Evolutionary conservation across 1,140 invertebrate species (phyloP).

Genomic region (Semibalanus balanoides): DNA sequence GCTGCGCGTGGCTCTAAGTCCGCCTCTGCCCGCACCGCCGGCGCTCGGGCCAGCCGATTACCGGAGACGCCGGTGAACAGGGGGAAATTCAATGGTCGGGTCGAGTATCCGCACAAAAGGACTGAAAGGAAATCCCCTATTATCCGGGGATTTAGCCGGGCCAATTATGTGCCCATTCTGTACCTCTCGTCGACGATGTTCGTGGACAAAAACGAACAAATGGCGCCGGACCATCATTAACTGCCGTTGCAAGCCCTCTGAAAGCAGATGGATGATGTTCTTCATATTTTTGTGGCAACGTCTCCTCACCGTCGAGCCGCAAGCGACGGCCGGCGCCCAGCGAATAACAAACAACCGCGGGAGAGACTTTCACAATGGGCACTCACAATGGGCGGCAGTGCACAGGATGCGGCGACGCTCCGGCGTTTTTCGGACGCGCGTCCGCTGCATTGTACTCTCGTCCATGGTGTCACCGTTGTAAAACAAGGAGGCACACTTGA

Average conservation of each 20-base stretch:
- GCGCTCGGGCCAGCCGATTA: not conserved
- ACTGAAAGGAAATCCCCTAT: not conserved
- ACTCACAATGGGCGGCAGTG: no score
- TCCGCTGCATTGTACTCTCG: not conserved
- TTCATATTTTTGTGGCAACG: not conserved
- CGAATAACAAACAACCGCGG: not conserved
- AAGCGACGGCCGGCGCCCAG: no score
- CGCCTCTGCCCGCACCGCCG: not conserved
- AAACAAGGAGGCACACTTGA: not conserved
- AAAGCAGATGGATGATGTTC: not conserved
- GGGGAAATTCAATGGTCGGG: not conserved
- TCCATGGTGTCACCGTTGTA: not conserved
- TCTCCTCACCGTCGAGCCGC: no score
- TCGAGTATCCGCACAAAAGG: not conserved
- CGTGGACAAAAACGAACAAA: not conserved
- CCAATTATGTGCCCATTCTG: not conserved
- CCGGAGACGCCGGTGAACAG: not conserved
- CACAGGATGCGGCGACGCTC: not conserved
- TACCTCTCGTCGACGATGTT: not conserved
- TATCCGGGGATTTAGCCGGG: not conserved
- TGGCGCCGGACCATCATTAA: not conserved
- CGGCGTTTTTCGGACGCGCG: not conserved
- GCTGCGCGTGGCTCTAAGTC: no score
- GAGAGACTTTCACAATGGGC: not conserved
- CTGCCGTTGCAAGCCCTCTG: not conserved